Conservation (phyloP, 2,888 invertebrate species). For the Sarcophaga subvicina region DNA sequence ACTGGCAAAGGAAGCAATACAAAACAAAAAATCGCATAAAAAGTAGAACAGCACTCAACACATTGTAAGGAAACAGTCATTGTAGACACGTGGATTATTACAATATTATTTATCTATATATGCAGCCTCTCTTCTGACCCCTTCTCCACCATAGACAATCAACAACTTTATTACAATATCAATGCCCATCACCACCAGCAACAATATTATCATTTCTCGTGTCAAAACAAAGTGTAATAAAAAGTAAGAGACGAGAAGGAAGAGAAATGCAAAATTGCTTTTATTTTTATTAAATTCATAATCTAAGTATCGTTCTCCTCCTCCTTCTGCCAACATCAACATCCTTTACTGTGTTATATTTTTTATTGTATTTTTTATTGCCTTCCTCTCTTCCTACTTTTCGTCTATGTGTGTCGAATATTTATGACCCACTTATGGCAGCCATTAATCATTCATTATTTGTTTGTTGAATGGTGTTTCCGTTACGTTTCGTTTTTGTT, state of each 20-base stretch:
- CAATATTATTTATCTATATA: conserved; percentile 19
- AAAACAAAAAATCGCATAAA: too few relatives aligned
- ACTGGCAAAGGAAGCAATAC: background rate
- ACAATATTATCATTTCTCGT: background rate
- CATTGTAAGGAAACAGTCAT: background rate
- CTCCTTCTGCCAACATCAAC: background rate
- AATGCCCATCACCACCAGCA: background rate
- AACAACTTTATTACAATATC: background rate
- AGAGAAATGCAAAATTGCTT: conserved; percentile 34
- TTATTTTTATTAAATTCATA: conserved; percentile 56
- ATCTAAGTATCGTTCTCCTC: conserved; percentile 9
- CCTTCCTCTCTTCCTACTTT: background rate
- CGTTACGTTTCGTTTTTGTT: background rate
- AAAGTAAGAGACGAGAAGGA: background rate
- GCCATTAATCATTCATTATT: conserved; percentile 46
- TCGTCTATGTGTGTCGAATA: conserved; percentile 15
- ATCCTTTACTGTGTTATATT: too few relatives aligned
- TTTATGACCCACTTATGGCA: conserved; percentile 24
- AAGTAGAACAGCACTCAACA: too few relatives aligned
- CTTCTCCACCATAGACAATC: background rate
- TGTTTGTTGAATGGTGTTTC: background rate
- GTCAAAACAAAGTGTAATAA: conserved; percentile 8
- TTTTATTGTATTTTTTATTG: background rate
- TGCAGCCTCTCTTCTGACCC: fast-evolving
- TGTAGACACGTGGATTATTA: background rate